Evolutionary conservation across 2,888 invertebrate species (phyloP).

Genomic region (Taphrorychus bicolor): DNA sequence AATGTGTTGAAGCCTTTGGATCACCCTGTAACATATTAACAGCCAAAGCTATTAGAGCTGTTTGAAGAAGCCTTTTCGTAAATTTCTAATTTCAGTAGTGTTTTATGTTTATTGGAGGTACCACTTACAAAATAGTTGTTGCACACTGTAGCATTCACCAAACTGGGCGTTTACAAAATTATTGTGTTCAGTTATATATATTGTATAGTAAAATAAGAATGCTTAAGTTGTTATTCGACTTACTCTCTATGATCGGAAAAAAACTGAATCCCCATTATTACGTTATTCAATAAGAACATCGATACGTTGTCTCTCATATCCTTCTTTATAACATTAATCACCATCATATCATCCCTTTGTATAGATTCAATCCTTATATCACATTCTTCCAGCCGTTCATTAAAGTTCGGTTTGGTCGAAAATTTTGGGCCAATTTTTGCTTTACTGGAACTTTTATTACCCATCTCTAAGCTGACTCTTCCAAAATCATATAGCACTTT

Average conservation of each 20-base stretch:
- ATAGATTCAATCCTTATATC: slow-evolving; percentile 42
- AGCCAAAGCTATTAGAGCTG: neutral
- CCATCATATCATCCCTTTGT: slow-evolving; percentile 62
- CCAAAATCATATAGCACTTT: neutral
- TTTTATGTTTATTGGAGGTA: too few species aligned
- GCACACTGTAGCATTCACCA: too few species aligned
- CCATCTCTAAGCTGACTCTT: slow-evolving; percentile 21
- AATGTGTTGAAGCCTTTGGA: slow-evolving; percentile 36
- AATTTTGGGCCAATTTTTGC: neutral
- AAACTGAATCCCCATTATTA: slow-evolving; percentile 78
- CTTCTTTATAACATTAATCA: slow-evolving; percentile 65
- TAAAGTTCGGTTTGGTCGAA: neutral
- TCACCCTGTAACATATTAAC: slow-evolving; percentile 40
- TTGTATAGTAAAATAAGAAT: neutral
- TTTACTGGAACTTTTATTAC: slow-evolving; percentile 16
- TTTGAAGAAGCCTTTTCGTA: neutral
- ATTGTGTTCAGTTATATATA: neutral
- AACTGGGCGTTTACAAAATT: too few species aligned
- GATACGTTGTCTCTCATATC: slow-evolving; percentile 70
- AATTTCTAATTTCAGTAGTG: too few species aligned
- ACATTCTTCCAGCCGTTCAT: neutral
- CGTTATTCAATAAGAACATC: slow-evolving; percentile 77
- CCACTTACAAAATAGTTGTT: too few species aligned
- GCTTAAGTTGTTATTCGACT: slow-evolving; percentile 24
- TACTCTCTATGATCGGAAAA: slow-evolving; percentile 58